Evolutionary conservation across 2,113 vertebrate species (phyloP), one percentile per base, ranked within the genome.

Genomic region (Podarcis muralis): DNA sequence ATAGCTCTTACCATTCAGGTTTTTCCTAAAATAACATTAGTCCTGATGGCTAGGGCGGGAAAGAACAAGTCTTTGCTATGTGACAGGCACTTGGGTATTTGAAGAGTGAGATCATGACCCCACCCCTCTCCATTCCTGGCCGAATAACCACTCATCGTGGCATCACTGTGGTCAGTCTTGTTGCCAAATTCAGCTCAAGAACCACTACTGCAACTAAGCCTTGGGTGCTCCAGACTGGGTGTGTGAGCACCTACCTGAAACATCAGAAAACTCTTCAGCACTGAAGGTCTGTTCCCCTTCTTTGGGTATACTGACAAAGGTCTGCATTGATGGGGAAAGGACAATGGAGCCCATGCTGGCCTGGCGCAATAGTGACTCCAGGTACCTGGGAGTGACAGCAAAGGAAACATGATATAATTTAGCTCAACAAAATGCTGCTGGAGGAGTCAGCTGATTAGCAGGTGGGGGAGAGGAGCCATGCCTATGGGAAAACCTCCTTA

Each of bases 281-380:
- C 94, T 98, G 95, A 99, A 98, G 88, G 76, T 93, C 4, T 96
- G 97, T 1, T 98, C 97, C 0, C 92, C 98, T 1, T 95, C 95
- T 8, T 93, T 92, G 32, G 95, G 95, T 20, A 96, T 95, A 30
- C 97, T 98, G 93, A 97, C 6, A 87, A 99, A 99, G 82, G 98
- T 98, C 88, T 97, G 97, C 93, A 97, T 97, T 4, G 97, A 96
- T 0, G 98, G 98, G 53, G 98, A 98, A 91, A 98, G 97, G 6
- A 98, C 37, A 15, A 99, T 98, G 85, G 97, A 90, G 3, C 97
- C 97, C 0, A 93, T 96, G 96, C 99, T 99, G 1, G 98, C 98
- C 93, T 99, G 98, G 25, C 98, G 97, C 53, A 99, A 94, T 59
- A 99, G 97, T 15, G 97, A 96, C 95, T 99, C 98, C 79, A 99